Percentiles rank a stretch among this genome's conserved stretches.
These are phyloP conservation scores for Neoscelio sp. DNA, from an alignment of 2,888 invertebrate species.

Conservation along the genomic window DNA sequence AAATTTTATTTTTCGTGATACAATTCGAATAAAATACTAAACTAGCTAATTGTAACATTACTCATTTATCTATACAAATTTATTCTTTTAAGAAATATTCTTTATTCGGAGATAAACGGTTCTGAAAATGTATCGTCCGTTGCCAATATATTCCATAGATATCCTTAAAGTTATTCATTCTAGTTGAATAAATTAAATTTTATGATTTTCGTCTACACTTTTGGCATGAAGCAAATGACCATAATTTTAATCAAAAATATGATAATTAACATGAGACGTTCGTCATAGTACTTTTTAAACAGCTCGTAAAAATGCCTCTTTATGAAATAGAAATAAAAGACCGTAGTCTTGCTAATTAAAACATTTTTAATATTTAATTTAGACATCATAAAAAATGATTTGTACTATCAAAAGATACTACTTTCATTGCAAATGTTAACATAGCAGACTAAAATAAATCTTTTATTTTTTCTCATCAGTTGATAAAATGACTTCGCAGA, in stretches of 20 bases:
- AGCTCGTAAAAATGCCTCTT: too few species aligned
- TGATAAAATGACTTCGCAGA: neutral
- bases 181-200: constrained; percentile 12
- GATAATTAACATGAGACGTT: neutral
- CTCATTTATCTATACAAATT: constrained; percentile 25
- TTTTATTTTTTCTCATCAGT: neutral
- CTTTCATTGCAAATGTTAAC: too few species aligned
- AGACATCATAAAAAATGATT: too few species aligned
- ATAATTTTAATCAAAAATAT: neutral
- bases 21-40: too few species aligned
- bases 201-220: constrained; percentile 1
- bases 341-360: too few species aligned
- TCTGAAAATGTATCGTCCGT: constrained; percentile 25
- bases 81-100: constrained; percentile 18
- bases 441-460: too few species aligned
- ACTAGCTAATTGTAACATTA: too few species aligned
- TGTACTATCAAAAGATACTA: too few species aligned
- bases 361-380: too few species aligned
- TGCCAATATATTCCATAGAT: constrained; percentile 16
- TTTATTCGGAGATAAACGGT: constrained; percentile 11
- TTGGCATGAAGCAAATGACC: neutral
- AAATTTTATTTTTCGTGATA: too few species aligned
- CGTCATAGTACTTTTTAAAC: neutral
- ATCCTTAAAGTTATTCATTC: constrained; percentile 20
- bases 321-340: too few species aligned